Base-by-base conservation (phyloP, 35 echinoderm and acorn worm species). In the Lytechinus pictus region DNA sequence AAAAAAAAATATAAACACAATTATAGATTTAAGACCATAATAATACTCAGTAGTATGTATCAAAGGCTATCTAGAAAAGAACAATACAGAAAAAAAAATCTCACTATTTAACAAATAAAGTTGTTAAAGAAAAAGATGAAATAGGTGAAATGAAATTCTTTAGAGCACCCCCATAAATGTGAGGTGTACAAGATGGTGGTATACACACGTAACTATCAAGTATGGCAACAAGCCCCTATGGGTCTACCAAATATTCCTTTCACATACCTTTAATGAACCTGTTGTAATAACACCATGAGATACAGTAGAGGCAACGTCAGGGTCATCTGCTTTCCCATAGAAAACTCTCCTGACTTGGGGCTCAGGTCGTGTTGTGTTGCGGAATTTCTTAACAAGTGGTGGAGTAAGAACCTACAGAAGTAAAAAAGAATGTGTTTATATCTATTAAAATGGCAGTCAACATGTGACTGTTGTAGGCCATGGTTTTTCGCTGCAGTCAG, bases 361-460 rank as follows among this genome's bases (percentile, higher is more conserved):
- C 89, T 99, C 98, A 21, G 97, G 94, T 52, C 98, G 97, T 8
- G 96, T 98, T 55, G 96, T 98, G 94, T 99, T 99, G 6, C 96
- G 96, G 92, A 99, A 99, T 86, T 99, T 99, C 56, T 99, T 99
- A 54, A 99, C 98, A 66, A 94, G 94, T 33, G 97, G 97, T 89
- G 98, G 98, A 29, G 98, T 99, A 54, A 96, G 96, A 51, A 98
- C 98, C 97, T 99, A 86, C 14, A 94, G 28, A 27, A 52, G 52
- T 71, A 55, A 56, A 14, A 52, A 8, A 87, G 54, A 79, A 52
- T 57, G 5, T 10, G 9, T 56, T 53, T 55, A 27, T 12, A 24
- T 27, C 4, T 6, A 87, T 24, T 11, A 87, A 88, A 88, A 88
- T 27, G 27, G 44, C 33, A 90, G 52, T 79, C 6, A 79, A n/a